phyloP scores from a whole-genome alignment of 1,140 invertebrate species.

The Drosophila sturtevanti region DNA sequence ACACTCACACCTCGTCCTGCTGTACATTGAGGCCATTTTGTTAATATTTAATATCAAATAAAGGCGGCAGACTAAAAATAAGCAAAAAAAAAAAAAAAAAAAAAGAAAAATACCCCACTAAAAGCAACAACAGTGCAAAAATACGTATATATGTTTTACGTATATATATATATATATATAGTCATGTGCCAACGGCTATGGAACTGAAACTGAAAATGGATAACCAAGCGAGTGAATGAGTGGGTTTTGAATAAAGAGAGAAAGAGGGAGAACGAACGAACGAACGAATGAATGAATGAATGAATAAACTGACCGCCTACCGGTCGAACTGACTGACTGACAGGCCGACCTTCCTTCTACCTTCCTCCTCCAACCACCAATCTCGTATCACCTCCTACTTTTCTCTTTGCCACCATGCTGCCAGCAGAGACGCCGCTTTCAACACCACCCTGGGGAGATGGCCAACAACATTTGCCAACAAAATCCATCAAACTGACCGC shows the following conservation, averaged over 20 bases:
- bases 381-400: no score
- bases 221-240: constrained; percentile 35
- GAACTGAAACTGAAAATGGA: constrained; percentile 45
- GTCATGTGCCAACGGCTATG: constrained; percentile 40
- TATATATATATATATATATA: background rate
- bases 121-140: background rate
- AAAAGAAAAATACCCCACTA: background rate
- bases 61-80: constrained; percentile 52
- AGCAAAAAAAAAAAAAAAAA: constrained; percentile 33
- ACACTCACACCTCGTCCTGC: constrained; percentile 38
- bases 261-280: background rate
- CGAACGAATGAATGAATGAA: background rate
- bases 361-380: no score
- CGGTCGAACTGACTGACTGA: no score
- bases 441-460: constrained; percentile 1
- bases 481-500: constrained; percentile 73
- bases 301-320: background rate
- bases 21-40: constrained; percentile 80
- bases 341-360: no score
- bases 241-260: constrained; percentile 25
- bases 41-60: constrained; percentile 82
- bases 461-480: constrained; percentile 26
- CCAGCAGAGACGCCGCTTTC: constrained; percentile 7
- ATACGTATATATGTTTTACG: no score
- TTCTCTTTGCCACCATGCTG: background rate